Conservation (phyloP, 2,113 vertebrate genomes). For the Gymnarchus niloticus region DNA sequence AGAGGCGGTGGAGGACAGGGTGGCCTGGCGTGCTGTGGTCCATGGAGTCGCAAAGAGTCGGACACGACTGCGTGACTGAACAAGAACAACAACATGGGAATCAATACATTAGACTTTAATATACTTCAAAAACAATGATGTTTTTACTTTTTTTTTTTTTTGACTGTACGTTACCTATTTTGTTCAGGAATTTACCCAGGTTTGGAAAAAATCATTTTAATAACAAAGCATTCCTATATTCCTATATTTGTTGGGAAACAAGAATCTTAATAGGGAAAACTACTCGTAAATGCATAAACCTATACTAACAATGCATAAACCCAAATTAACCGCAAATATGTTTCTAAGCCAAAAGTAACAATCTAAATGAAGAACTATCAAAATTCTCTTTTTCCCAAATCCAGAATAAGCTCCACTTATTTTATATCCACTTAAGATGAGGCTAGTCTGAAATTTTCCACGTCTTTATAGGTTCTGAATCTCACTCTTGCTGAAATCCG, state of each 20-base stretch:
- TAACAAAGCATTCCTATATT: not conserved
- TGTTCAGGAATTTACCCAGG: not conserved
- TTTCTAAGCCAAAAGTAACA: too few relatives aligned
- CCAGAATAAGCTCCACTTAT: not conserved
- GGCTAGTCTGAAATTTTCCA: not conserved
- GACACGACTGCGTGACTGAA: too few relatives aligned
- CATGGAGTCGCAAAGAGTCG: too few relatives aligned
- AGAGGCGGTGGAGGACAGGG: too few relatives aligned
- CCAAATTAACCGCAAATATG: not conserved
- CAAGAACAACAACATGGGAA: too few relatives aligned
- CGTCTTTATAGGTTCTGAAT: not conserved
- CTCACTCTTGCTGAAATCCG: too few relatives aligned
- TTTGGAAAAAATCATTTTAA: not conserved
- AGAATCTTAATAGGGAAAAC: not conserved
- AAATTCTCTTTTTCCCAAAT: not conserved
- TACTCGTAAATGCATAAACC: too few relatives aligned
- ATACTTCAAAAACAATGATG: too few relatives aligned
- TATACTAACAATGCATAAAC: not conserved
- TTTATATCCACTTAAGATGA: not conserved
- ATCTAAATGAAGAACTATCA: not conserved
- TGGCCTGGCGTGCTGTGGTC: too few relatives aligned
- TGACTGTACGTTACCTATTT: not conserved
- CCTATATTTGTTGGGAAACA: not conserved
- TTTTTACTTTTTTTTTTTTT: too few relatives aligned
- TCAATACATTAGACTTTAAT: too few relatives aligned